Percentiles rank a stretch among this genome's conserved stretches.
These are phyloP conservation scores for Chelon auratus DNA, from an alignment of 2,797 vertebrate species.

Conservation along the genomic window DNA sequence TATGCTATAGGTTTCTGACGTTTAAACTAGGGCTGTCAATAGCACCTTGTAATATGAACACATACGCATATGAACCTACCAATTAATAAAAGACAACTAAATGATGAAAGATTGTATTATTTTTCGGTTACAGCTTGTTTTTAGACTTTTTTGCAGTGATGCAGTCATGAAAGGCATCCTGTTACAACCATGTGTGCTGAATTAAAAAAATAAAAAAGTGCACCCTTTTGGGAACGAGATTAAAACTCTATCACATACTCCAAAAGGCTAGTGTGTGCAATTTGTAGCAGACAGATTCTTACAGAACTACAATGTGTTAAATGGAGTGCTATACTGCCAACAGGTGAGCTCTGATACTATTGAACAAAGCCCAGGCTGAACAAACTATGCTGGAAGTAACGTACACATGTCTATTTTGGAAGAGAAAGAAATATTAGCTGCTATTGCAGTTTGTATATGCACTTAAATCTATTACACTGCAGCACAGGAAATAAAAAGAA, in stretches of 20 bases:
- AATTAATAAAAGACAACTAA: no score
- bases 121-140: background rate
- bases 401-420: background rate
- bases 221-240: background rate
- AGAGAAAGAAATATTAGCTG: background rate
- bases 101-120: no score
- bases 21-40: conserved; percentile 66
- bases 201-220: background rate
- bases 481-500: background rate
- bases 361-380: background rate
- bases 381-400: background rate
- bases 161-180: no score
- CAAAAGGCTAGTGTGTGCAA: background rate
- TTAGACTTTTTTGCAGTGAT: no score
- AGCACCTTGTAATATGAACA: background rate
- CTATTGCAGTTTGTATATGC: conserved; percentile 1
- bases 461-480: conserved; percentile 5
- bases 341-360: background rate
- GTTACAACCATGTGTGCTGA: background rate
- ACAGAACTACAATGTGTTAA: background rate
- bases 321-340: background rate
- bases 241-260: background rate
- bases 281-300: background rate
- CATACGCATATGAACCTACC: no score
- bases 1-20: conserved; percentile 64